Conservation (phyloP, 2,113 vertebrate genomes). For the Lonchura striata region DNA sequence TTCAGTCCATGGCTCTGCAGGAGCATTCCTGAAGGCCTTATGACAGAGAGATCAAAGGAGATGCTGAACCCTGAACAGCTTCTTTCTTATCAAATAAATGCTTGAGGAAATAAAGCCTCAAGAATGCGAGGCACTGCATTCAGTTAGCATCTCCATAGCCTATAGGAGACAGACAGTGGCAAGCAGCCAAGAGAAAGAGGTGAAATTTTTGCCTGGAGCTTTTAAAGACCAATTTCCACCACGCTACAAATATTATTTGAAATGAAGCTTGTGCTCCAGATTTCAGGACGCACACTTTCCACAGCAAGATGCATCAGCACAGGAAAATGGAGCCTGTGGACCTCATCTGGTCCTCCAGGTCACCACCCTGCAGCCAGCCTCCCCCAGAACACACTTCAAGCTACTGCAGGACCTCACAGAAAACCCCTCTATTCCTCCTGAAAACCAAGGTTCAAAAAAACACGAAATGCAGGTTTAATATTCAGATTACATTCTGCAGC, state of each 20-base stretch:
- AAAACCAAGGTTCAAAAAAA: neutral
- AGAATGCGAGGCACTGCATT: neutral
- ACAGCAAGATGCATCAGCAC: neutral
- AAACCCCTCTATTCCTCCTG: neutral
- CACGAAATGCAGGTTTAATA: neutral
- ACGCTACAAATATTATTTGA: neutral
- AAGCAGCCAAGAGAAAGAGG: neutral
- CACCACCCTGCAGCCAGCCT: neutral
- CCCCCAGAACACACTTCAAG: neutral
- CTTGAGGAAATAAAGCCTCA: conserved; percentile 11
- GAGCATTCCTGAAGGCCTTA: neutral
- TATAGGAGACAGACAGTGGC: neutral
- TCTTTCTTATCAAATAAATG: neutral
- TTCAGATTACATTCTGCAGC: neutral
- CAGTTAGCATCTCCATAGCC: neutral
- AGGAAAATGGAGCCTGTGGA: neutral
- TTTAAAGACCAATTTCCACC: neutral
- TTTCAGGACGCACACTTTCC: neutral
- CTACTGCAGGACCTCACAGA: neutral
- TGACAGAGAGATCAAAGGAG: neutral
- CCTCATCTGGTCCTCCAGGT: neutral
- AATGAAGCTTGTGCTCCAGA: neutral
- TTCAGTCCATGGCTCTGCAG: neutral
- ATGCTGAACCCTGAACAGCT: neutral
- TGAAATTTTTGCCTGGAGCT: neutral